Percentiles rank a stretch among this genome's conserved stretches.
These are phyloP conservation scores for Lapara coniferarum DNA, from an alignment of 2,888 invertebrate genomes.

Conservation along the genomic window DNA sequence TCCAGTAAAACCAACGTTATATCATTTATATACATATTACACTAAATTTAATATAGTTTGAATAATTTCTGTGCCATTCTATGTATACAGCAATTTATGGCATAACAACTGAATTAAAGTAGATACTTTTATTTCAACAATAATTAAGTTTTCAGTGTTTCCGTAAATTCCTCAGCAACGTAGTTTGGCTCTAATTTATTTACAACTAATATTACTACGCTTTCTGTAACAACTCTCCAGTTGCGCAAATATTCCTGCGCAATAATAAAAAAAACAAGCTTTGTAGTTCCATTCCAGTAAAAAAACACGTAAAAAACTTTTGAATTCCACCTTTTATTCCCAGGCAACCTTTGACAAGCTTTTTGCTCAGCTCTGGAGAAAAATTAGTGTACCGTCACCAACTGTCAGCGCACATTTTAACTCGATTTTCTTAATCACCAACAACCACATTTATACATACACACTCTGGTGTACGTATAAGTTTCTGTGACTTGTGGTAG, in stretches of 20 bases:
- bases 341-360: constrained; percentile 22
- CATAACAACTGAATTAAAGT: too few species aligned
- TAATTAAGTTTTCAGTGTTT: too few species aligned
- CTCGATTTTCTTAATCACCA: too few species aligned
- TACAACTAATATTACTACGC: not conserved
- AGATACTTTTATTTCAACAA: too few species aligned
- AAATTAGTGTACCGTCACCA: constrained; percentile 2
- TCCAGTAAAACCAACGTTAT: too few species aligned
- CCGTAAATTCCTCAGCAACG: not conserved
- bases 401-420: not conserved
- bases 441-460: too few species aligned
- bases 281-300: constrained; percentile 8
- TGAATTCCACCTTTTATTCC: constrained; percentile 26
- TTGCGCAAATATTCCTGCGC: constrained; percentile 17
- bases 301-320: constrained; percentile 11
- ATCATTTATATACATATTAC: too few species aligned
- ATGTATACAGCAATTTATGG: too few species aligned
- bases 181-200: not conserved
- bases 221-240: not conserved
- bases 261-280: constrained; percentile 9
- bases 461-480: too few species aligned
- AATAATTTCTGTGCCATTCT: too few species aligned
- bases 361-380: constrained; percentile 15
- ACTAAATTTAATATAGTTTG: too few species aligned
- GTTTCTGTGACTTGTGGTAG: too few species aligned